Percentiles rank a stretch among this genome's conserved stretches.
These are phyloP conservation scores for Melanotaenia duboulayi DNA, from an alignment of 2,113 vertebrate species.

Conservation along the genomic window DNA sequence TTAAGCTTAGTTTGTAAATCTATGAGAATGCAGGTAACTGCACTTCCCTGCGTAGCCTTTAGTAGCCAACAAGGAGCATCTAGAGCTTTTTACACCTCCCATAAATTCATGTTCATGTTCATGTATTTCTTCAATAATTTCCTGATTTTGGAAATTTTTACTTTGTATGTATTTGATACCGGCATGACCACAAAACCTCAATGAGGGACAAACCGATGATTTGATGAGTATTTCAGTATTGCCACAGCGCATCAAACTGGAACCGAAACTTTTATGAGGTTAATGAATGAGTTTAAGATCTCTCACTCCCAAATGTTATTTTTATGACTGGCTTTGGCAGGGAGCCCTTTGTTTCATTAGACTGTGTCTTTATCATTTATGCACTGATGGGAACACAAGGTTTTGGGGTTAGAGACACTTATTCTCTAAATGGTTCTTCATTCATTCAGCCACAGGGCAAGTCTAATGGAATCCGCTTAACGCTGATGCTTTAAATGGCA, in stretches of 20 bases:
- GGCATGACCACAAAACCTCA: background rate
- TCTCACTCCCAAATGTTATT: slow-evolving; percentile 78
- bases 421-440: slow-evolving; percentile 80
- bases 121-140: background rate
- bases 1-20: slow-evolving; percentile 68
- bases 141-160: background rate
- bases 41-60: slow-evolving; percentile 18
- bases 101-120: no score
- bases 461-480: slow-evolving; percentile 81
- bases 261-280: slow-evolving; percentile 65
- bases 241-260: slow-evolving; percentile 34
- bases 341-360: slow-evolving; percentile 82
- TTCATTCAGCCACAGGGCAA: slow-evolving; percentile 81
- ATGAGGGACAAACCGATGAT: slow-evolving; percentile 24
- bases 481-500: slow-evolving; percentile 72
- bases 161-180: background rate
- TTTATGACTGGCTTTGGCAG: slow-evolving; percentile 81
- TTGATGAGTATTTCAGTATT: slow-evolving; percentile 32
- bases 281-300: slow-evolving; percentile 75
- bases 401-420: slow-evolving; percentile 79
- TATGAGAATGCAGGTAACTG: slow-evolving; percentile 29
- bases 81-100: background rate
- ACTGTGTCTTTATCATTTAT: slow-evolving; percentile 82
- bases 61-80: slow-evolving; percentile 12
- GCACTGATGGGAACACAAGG: slow-evolving; percentile 77